phyloP scores from a whole-genome alignment of 2,888 invertebrate genomes.

The Drosophila testacea region DNA sequence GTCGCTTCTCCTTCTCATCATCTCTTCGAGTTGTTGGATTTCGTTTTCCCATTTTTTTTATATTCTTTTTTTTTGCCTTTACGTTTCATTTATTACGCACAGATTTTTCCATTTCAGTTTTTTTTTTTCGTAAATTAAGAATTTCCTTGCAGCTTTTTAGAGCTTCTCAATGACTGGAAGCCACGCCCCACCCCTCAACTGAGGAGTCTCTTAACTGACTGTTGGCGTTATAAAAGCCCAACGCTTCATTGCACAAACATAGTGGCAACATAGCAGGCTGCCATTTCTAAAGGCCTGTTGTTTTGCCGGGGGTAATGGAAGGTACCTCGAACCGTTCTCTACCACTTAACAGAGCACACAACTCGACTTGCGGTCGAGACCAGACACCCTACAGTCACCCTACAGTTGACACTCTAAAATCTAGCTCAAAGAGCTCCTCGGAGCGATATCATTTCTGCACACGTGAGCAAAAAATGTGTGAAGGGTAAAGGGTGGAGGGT shows the following conservation, averaged over 20 bases:
- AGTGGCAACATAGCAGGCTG: constrained; percentile 56
- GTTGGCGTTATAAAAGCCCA: constrained; percentile 79
- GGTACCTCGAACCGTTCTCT: constrained; percentile 41
- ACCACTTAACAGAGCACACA: constrained; percentile 66
- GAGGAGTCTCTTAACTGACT: constrained; percentile 60
- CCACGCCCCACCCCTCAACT: constrained; percentile 19
- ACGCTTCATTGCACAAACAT: constrained; percentile 79
- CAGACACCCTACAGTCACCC: constrained; percentile 16
- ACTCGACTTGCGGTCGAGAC: constrained; percentile 64
- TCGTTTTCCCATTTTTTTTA: constrained; percentile 24
- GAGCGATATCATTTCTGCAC: constrained; percentile 63
- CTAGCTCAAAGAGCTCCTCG: constrained; percentile 48
- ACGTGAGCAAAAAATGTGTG: constrained; percentile 57
- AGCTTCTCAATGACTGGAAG: constrained; percentile 65
- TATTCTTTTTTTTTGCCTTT: constrained; percentile 43
- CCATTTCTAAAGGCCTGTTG: constrained; percentile 54
- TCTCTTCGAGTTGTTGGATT: constrained; percentile 57
- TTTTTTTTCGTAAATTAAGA: constrained; percentile 69
- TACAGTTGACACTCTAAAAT: constrained; percentile 45
- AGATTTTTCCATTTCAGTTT: constrained; percentile 51
- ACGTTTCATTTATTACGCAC: constrained; percentile 75
- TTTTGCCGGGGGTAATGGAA: constrained; percentile 4
- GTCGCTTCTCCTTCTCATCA: constrained; percentile 10
- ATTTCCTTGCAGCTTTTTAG: constrained; percentile 69
- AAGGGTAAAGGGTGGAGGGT: background rate